Evolutionary conservation across 2,888 invertebrate species (phyloP).

Genomic region (Conus canariensis): DNA sequence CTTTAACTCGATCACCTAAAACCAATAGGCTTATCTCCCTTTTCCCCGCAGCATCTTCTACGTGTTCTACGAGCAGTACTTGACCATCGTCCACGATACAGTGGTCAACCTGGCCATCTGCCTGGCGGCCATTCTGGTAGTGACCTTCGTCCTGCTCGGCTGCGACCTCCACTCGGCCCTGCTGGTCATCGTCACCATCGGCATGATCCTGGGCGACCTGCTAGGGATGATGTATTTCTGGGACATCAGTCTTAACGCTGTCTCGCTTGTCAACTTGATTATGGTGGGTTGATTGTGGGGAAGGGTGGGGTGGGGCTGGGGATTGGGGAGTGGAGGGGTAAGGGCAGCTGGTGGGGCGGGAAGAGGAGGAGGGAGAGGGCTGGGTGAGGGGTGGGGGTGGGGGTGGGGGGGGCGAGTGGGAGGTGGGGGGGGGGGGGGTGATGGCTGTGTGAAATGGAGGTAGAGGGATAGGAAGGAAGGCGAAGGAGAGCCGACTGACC

Average conservation of each 20-base stretch:
- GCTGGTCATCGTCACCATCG: conserved; percentile 86
- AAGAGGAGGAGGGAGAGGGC: no score
- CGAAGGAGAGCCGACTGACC: no score
- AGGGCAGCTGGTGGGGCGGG: no score
- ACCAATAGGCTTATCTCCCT: no score
- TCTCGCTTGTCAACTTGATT: conserved; percentile 96
- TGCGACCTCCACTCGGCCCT: conserved; percentile 89
- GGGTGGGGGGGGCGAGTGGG: not conserved
- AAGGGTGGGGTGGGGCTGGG: not conserved
- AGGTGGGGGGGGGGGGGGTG: not conserved
- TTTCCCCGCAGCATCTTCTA: conserved; percentile 87
- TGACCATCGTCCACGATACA: conserved; percentile 92
- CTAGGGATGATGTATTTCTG: conserved; percentile 95
- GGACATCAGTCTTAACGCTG: conserved; percentile 94
- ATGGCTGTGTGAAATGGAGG: not conserved
- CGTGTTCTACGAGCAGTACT: conserved; percentile 96
- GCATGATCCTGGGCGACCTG: conserved; percentile 90
- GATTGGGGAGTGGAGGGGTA: no score
- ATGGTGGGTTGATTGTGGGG: conserved; percentile 82
- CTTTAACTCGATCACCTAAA: no score
- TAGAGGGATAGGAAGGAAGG: no score
- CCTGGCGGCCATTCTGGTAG: conserved; percentile 94
- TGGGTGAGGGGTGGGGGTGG: not conserved
- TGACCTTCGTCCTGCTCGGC: conserved; percentile 91
- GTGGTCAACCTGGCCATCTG: conserved; percentile 92